phyloP scores from a whole-genome alignment of 2,888 invertebrate genomes.

The Cerastoderma edule region DNA sequence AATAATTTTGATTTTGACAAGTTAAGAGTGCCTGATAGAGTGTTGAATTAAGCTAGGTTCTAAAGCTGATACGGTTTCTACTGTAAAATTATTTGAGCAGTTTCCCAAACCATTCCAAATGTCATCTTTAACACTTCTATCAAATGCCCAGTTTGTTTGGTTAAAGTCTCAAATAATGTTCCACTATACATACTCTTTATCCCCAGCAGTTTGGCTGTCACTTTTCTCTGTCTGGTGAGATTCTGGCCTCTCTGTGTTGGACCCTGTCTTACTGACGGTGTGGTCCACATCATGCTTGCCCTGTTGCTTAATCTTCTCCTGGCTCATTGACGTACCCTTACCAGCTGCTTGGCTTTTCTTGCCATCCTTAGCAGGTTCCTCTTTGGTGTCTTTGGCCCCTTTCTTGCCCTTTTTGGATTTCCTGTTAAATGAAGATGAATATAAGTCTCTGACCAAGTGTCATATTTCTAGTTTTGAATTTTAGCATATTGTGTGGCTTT shows the following conservation, averaged over 20 bases:
- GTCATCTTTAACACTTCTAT: too few species aligned
- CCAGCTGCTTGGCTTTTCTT: conserved; percentile 75
- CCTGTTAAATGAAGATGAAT: neutral
- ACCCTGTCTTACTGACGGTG: conserved; percentile 67
- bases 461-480: too few species aligned
- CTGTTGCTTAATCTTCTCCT: conserved; percentile 69
- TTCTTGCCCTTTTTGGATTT: conserved; percentile 37
- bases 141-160: too few species aligned
- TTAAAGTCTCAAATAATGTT: too few species aligned
- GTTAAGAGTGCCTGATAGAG: too few species aligned
- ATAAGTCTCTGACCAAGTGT: too few species aligned
- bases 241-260: conserved; percentile 79
- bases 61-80: too few species aligned
- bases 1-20: too few species aligned
- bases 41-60: too few species aligned
- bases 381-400: conserved; percentile 66
- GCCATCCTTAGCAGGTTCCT: conserved; percentile 73
- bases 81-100: too few species aligned
- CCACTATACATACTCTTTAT: conserved; percentile 59
- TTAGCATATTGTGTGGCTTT: too few species aligned
- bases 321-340: conserved; percentile 65
- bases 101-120: too few species aligned
- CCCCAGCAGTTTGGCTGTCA: conserved; percentile 68
- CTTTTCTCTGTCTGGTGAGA: conserved; percentile 82
- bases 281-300: conserved; percentile 77